Percentiles rank a stretch among this genome's conserved stretches.
Evolutionary conservation across 2,113 vertebrate genomes (phyloP).

Genomic region (Pteronura brasiliensis): DNA sequence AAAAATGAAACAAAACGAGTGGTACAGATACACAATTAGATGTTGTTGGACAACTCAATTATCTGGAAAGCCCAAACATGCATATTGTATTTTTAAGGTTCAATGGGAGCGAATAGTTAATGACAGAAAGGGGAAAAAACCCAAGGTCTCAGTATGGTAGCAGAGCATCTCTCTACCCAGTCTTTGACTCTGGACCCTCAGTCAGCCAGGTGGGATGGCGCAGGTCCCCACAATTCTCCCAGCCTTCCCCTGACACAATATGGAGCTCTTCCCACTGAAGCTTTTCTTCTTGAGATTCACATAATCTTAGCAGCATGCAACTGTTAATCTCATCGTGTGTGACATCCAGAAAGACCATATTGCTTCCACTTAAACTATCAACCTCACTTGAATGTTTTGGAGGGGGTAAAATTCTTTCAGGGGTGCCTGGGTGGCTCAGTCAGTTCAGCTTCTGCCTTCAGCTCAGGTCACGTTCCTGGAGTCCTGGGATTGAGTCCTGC

Average conservation of each 20-base stretch:
- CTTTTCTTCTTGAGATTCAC: not conserved
- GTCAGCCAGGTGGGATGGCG: rapidly evolving
- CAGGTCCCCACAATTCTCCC: not conserved
- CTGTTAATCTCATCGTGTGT: not conserved
- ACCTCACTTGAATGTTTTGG: not conserved
- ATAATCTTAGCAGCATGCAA: not conserved
- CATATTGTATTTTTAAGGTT: not conserved
- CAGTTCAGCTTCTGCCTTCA: no score
- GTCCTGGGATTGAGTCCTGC: no score
- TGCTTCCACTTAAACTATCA: not conserved
- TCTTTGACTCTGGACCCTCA: not conserved
- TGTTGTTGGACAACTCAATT: not conserved
- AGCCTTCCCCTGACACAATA: not conserved
- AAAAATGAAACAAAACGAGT: not conserved
- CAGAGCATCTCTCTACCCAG: not conserved
- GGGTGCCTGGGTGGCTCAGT: no score
- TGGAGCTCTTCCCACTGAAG: rapidly evolving
- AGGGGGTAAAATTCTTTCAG: not conserved
- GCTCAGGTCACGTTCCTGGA: no score
- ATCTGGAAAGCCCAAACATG: not conserved
- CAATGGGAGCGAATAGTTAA: not conserved
- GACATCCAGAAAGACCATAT: not conserved
- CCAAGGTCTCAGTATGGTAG: not conserved
- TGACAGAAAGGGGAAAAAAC: not conserved
- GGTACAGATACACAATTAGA: not conserved